A percentile compares a stretch with the other conserved stretches of the same genome.
phyloP scores from a whole-genome alignment of 2,888 invertebrate genomes.

The Frankliniella fusca region DNA sequence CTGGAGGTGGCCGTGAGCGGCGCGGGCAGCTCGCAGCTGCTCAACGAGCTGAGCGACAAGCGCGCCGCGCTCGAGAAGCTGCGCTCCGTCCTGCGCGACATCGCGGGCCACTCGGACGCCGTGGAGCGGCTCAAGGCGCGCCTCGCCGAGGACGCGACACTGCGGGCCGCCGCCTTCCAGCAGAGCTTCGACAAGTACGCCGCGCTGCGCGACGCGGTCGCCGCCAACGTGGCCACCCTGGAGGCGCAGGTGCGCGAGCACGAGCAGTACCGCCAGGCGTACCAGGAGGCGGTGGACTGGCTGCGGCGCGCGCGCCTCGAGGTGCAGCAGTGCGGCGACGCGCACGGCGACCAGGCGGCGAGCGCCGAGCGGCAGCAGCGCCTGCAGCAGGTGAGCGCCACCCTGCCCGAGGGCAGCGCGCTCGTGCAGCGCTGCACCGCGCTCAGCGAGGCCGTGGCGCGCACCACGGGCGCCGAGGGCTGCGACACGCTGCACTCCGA shows the following conservation, averaged over 20 bases:
- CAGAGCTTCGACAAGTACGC: constrained; percentile 68
- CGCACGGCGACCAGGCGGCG: constrained; percentile 79
- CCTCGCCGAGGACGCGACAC: constrained; percentile 63
- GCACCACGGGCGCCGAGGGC: constrained; percentile 76
- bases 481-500: constrained; percentile 77
- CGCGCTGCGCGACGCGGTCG: constrained; percentile 55
- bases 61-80: constrained; percentile 84
- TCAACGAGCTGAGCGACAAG: constrained; percentile 87
- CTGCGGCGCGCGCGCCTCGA: constrained; percentile 73
- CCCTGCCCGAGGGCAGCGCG: constrained; percentile 64
- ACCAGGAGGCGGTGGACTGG: constrained; percentile 81
- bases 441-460: constrained; percentile 68
- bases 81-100: constrained; percentile 75
- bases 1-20: constrained; percentile 76
- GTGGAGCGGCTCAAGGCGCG: constrained; percentile 67
- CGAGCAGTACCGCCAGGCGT: constrained; percentile 78
- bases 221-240: constrained; percentile 46
- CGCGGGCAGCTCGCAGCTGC: constrained; percentile 64
- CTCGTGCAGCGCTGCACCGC: constrained; percentile 69
- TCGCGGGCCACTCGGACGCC: constrained; percentile 71
- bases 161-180: constrained; percentile 59
- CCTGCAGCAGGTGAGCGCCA: constrained; percentile 63
- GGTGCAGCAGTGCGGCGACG: constrained; percentile 78
- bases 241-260: constrained; percentile 83
- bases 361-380: constrained; percentile 72